A percentile compares a stretch with the other conserved stretches of the same genome.
Conservation (phyloP, 2,888 invertebrate species). For the Polydrusus cervinus region DNA sequence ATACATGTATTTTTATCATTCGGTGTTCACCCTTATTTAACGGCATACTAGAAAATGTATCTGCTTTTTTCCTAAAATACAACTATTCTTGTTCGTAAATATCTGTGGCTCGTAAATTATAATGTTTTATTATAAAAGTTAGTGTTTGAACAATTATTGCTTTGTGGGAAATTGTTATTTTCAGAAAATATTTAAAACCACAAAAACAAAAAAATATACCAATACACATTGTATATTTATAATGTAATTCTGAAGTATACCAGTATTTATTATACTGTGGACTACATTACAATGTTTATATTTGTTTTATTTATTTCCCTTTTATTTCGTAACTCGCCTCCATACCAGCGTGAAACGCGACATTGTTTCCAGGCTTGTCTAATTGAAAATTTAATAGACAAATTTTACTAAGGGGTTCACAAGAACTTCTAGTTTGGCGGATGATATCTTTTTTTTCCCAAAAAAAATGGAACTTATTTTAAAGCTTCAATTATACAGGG, state of each 20-base stretch:
- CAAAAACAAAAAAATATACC: conserved; percentile 71
- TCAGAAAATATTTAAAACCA: conserved; percentile 74
- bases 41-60: conserved; percentile 51
- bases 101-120: conserved; percentile 70
- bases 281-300: conserved; percentile 69
- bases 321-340: not conserved
- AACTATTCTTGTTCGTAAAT: conserved; percentile 70
- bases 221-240: conserved; percentile 75
- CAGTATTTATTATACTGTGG: conserved; percentile 75
- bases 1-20: conserved; percentile 49
- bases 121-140: conserved; percentile 71
- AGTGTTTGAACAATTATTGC: conserved; percentile 73
- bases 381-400: too few species aligned
- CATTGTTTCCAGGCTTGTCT: too few species aligned
- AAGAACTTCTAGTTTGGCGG: too few species aligned
- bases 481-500: too few species aligned
- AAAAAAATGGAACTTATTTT: too few species aligned
- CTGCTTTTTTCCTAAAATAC: conserved; percentile 66
- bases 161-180: conserved; percentile 75
- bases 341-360: too few species aligned
- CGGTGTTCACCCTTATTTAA: conserved; percentile 57
- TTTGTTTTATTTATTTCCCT: conserved; percentile 60
- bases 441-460: too few species aligned
- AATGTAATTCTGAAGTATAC: conserved; percentile 75
- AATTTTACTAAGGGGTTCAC: too few species aligned